Base-by-base conservation (phyloP, 2,113 vertebrate species). In the Macrotus californicus region DNA sequence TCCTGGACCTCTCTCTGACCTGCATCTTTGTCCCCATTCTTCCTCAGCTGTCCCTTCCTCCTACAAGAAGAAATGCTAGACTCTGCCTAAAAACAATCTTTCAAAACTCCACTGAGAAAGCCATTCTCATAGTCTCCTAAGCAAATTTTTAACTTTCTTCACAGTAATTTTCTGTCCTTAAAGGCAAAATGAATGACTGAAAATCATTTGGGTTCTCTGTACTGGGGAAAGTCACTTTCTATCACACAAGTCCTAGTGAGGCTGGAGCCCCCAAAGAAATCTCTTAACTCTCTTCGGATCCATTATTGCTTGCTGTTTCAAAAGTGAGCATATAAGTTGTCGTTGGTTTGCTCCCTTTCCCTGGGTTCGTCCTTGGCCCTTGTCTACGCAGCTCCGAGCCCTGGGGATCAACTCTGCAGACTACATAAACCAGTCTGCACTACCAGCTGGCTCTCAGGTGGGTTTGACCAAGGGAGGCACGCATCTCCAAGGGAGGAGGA, bases 151-250 rank as follows among this genome's bases (percentile, higher is more conserved):
- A 22, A 61, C 43, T 70, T 48, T 46, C 39, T 64, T 67, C 67
- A 81, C 43, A 87, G 24, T 66, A 67, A 76, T 67, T 59, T 91
- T 80, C 73, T 81, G 29, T n/a, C 59, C 52, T 87, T 83, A 46
- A 80, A 76, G 54, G 75, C 43, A 75, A 50, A 52, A 36, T 14
- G 48, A 52, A 12, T 56, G 39, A 61, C 48, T 52, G 31, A 66
- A 91, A 56, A 13, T 3, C 22, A 80, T 77, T 13, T 1, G 0
- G n/a, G 29, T 19, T 43, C 66, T 80, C 64, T n/a, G 3, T 3
- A 69, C 54, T 73, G 29, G 22, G 16, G 18, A 89, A 86, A 61
- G 41, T 4, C 34, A 16, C 39, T n/a, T 66, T 43, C 10, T 5
- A n/a, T 64, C 48, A 46, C 22, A 2, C 6, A 70, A 61, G 39